phyloP scores from a whole-genome alignment of 2,797 vertebrate species.

The Pelobates cultripes region DNA sequence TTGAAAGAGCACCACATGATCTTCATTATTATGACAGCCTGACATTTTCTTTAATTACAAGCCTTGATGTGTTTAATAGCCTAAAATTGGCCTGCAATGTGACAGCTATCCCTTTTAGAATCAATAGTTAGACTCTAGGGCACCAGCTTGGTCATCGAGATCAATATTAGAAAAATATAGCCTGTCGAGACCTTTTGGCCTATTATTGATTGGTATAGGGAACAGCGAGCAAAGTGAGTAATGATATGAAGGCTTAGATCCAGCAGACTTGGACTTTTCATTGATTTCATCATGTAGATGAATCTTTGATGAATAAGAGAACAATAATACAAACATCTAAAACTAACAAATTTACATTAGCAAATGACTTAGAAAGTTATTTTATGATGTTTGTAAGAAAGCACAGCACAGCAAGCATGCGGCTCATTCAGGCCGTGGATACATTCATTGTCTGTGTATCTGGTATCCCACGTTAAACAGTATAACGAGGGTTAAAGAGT shows the following conservation, averaged over 20 bases:
- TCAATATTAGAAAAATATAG: conserved; percentile 70
- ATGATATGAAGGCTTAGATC: conserved; percentile 63
- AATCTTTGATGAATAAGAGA: conserved; percentile 62
- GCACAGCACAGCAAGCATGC: background rate
- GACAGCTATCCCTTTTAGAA: conserved; percentile 69
- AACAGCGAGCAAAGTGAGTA: conserved; percentile 68
- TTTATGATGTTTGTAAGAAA: background rate
- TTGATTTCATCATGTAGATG: conserved; percentile 64
- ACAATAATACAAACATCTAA: conserved; percentile 52
- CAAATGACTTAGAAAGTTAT: conserved; percentile 26
- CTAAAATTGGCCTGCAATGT: conserved; percentile 67
- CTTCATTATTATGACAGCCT: conserved; percentile 60
- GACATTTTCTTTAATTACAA: conserved; percentile 74
- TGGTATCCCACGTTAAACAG: background rate
- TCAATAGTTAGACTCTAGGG: conserved; percentile 74
- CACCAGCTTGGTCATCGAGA: conserved; percentile 75
- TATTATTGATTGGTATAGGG: conserved; percentile 70
- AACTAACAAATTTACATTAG: conserved; percentile 43
- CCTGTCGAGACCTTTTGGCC: conserved; percentile 70
- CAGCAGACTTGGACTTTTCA: conserved; percentile 62
- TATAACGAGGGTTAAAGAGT: background rate
- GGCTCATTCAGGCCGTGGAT: background rate
- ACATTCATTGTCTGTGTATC: background rate
- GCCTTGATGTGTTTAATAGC: conserved; percentile 68
- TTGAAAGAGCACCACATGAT: conserved; percentile 62